Conservation (phyloP, 2,113 vertebrate genomes). For the Raja brachyura region DNA sequence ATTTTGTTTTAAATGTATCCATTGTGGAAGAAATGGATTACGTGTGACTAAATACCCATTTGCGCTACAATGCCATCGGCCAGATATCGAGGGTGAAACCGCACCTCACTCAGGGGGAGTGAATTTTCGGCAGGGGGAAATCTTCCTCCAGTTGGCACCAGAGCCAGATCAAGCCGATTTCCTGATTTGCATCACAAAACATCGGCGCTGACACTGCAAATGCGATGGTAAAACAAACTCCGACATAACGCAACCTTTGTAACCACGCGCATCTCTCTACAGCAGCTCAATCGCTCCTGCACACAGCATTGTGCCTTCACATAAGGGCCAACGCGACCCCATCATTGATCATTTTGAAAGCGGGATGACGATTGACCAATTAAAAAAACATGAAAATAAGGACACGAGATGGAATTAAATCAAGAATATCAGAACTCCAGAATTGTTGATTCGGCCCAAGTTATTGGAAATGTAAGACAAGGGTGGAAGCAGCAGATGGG, state of each 20-base stretch:
- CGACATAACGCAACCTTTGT: background rate
- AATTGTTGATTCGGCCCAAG: background rate
- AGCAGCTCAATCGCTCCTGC: background rate
- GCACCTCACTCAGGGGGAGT: background rate
- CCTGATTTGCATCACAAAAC: slow-evolving; percentile 8
- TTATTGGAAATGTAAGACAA: background rate
- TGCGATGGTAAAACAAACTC: background rate
- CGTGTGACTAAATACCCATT: background rate
- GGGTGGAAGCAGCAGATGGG: background rate
- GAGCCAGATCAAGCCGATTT: background rate
- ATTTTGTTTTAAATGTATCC: background rate
- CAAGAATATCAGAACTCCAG: background rate
- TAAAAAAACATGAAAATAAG: too few relatives aligned
- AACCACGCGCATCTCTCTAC: background rate
- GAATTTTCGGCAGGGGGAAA: background rate
- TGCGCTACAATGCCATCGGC: background rate
- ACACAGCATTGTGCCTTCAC: too few relatives aligned
- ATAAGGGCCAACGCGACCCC: background rate
- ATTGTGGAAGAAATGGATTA: too few relatives aligned
- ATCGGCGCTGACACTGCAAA: background rate
- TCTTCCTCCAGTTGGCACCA: background rate
- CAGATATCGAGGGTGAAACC: background rate
- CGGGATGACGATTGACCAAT: background rate
- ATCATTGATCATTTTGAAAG: background rate
- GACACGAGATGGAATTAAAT: background rate